phyloP scores from a whole-genome alignment of 1,140 invertebrate genomes.

The Meteorus sp. region DNA sequence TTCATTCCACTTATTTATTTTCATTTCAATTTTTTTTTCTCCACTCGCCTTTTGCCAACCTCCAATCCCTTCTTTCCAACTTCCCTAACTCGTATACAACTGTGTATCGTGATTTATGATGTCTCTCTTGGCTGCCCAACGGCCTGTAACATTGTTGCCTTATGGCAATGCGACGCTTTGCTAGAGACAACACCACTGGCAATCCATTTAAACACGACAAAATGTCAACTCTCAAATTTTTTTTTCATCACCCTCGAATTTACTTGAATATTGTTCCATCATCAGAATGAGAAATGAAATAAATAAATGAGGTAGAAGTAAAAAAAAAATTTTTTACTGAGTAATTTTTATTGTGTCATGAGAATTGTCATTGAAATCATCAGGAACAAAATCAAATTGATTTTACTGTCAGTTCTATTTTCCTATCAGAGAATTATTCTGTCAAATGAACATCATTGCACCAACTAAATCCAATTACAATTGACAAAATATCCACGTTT shows the following conservation, averaged over 20 bases:
- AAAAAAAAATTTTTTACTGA: too few species aligned
- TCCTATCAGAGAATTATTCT: constrained; percentile 28
- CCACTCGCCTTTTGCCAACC: constrained; percentile 6
- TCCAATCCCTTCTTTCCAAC: constrained; percentile 12
- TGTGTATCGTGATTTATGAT: constrained; percentile 44
- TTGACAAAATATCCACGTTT: constrained; percentile 31
- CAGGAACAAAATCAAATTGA: too few species aligned
- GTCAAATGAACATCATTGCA: constrained; percentile 54
- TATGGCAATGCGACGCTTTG: constrained; percentile 40
- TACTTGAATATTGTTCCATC: too few species aligned
- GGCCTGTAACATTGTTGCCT: constrained; percentile 51
- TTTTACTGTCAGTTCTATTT: too few species aligned
- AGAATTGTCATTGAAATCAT: too few species aligned
- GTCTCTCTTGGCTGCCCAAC: constrained; percentile 45
- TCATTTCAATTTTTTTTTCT: constrained; percentile 10
- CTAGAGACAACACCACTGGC: constrained; percentile 22
- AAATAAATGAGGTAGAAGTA: too few species aligned
- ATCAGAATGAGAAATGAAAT: too few species aligned
- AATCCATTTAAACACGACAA: constrained; percentile 28
- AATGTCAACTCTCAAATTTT: too few species aligned
- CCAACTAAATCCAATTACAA: constrained; percentile 49
- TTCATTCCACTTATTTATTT: constrained; percentile 17
- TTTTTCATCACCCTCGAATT: too few species aligned
- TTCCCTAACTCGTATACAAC: neutral
- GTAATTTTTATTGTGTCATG: too few species aligned